Evolutionary conservation across 2,797 vertebrate species (phyloP).

Genomic region (Sebastes cheni): DNA sequence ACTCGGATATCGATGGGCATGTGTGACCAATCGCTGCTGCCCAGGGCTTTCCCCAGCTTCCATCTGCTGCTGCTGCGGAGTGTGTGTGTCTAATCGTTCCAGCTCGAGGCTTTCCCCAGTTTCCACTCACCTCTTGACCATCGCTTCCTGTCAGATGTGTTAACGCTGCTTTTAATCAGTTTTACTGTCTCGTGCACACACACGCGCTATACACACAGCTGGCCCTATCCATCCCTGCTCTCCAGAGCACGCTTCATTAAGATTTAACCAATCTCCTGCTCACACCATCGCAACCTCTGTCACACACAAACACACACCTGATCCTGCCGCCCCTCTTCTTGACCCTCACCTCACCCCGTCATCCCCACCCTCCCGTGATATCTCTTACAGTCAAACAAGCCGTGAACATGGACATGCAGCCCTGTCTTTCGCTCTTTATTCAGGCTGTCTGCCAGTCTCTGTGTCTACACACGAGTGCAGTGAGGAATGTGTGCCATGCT

Average conservation of each 20-base stretch:
- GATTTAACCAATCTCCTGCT: slow-evolving; percentile 44
- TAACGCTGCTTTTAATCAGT: slow-evolving; percentile 82
- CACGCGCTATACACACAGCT: slow-evolving; percentile 57
- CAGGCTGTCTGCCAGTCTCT: slow-evolving; percentile 33
- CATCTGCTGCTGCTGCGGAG: slow-evolving; percentile 51
- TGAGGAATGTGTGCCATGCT: not conserved
- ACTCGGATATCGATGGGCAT: slow-evolving; percentile 76
- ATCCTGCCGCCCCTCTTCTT: slow-evolving; percentile 41
- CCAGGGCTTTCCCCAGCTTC: slow-evolving; percentile 68
- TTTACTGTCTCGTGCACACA: slow-evolving; percentile 73
- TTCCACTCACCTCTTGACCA: slow-evolving; percentile 80
- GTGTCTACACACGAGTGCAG: not conserved
- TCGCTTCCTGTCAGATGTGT: slow-evolving; percentile 78
- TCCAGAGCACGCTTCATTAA: slow-evolving; percentile 63
- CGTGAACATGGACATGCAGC: slow-evolving; percentile 47
- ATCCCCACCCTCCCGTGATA: slow-evolving; percentile 29
- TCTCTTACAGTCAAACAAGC: slow-evolving; percentile 62
- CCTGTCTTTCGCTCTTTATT: slow-evolving; percentile 26
- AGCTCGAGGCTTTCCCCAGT: slow-evolving; percentile 69
- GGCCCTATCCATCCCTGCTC: slow-evolving; percentile 71
- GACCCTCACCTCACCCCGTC: slow-evolving; percentile 61
- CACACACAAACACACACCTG: slow-evolving; percentile 48
- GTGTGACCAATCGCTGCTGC: slow-evolving; percentile 83
- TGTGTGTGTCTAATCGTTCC: slow-evolving; percentile 83
- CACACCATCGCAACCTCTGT: slow-evolving; percentile 19